These are phyloP conservation scores for Oasisia sp. DNA, from an alignment of 2,888 invertebrate genomes.

Conservation along the genomic window DNA sequence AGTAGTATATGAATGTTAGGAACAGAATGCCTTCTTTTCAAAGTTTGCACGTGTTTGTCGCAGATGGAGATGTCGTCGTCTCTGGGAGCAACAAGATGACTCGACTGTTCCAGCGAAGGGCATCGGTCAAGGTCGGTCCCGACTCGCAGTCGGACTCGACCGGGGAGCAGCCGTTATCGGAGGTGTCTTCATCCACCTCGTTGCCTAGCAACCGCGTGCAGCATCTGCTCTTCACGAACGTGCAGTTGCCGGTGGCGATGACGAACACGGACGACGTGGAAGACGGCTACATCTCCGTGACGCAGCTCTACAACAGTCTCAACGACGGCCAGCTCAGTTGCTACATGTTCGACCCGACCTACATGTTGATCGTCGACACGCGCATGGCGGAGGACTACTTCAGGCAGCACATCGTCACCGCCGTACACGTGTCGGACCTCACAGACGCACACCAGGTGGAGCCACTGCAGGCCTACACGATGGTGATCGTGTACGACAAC, in stretches of 20 bases:
- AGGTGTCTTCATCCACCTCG: neutral
- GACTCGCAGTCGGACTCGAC: neutral
- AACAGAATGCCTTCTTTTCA: too few species aligned
- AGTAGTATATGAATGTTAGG: too few species aligned
- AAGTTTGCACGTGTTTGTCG: neutral
- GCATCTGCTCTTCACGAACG: slow-evolving; percentile 25
- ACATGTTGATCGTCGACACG: slow-evolving; percentile 55
- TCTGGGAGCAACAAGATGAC: neutral
- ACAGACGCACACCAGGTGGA: slow-evolving; percentile 26
- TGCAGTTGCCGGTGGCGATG: slow-evolving; percentile 22
- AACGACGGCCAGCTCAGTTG: slow-evolving; percentile 60
- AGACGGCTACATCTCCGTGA: slow-evolving; percentile 47
- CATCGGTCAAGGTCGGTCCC: neutral
- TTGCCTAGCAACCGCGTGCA: slow-evolving; percentile 6
- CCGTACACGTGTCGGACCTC: slow-evolving; percentile 43
- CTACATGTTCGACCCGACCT: slow-evolving; percentile 54
- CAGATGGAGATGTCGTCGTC: neutral
- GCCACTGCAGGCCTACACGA: slow-evolving; percentile 44
- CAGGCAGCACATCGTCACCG: slow-evolving; percentile 45
- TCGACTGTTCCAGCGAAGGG: neutral
- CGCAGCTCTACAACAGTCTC: slow-evolving; percentile 56
- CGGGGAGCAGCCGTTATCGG: neutral
- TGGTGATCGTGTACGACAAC: slow-evolving; percentile 55
- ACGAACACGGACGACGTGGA: slow-evolving; percentile 19
- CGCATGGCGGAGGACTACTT: slow-evolving; percentile 46